Evolutionary conservation across 2,113 vertebrate genomes (phyloP), one percentile per base, ranked within the genome.

Genomic region (Lepus europaeus): DNA sequence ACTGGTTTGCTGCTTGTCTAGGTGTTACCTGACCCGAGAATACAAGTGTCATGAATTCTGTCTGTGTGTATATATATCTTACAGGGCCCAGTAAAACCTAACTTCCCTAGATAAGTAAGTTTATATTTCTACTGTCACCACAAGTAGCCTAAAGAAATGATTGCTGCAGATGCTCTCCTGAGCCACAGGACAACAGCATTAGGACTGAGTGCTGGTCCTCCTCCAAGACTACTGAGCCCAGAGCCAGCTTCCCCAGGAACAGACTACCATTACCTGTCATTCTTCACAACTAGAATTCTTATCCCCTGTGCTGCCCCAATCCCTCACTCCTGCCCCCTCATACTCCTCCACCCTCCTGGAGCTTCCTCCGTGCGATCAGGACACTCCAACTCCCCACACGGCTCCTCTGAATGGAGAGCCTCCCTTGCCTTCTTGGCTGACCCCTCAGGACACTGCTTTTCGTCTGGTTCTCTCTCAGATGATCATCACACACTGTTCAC

Each of bases 1-100:
- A 81, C 20, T 66, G 56, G 63, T 19, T 88, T 91, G 70, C 22
- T 82, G 27, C 76, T 61, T 91, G 64, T 91, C 33, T 56, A 88
- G 17, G 33, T n/a, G 6, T 68, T 20, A 66, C n/a, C 72, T 93
- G 9, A 94, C 22, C 33, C 64, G 70, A 79, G 22, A 87, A n/a
- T 63, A 82, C 90, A 87, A 95, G 78, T 22, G 56, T 29, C 29
- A 79, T 59, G 31, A 27, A 84, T 68, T 39, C 11, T 84, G 36
- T 45, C 6, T 45, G 45, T 45, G 45, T 45, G 7, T 89, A 88
- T 6, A 61, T 33, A 19, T 29, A 64, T 51, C 79, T 61, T 88
- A 66, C 2, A 94, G 17, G 13, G 10, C 36, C 45, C 25, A 72
- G 39, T 56, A 64, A 85, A 79, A 91, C 10, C n/a, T 23, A 92